A percentile compares a stretch with the other conserved stretches of the same genome.
Conservation (phyloP, 92 coral and sea anemone species). For the Porites evermanni region DNA sequence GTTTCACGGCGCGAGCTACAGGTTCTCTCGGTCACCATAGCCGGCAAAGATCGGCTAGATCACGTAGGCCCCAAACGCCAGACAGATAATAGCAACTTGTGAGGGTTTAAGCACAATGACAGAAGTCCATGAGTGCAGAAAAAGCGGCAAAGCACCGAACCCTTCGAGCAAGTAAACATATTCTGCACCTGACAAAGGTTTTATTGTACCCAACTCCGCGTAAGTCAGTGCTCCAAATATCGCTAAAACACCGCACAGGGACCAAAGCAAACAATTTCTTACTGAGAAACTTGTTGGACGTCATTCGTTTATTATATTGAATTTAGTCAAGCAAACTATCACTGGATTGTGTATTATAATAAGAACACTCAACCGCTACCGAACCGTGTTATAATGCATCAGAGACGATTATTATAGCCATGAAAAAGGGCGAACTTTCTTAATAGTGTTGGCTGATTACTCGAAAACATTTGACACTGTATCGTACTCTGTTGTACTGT, state of each 20-base stretch:
- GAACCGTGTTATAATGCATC: too few relatives aligned
- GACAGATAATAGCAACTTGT: conserved; percentile 92
- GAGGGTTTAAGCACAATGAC: conserved; percentile 94
- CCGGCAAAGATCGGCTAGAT: conserved; percentile 92
- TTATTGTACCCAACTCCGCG: conserved; percentile 93
- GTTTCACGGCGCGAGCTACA: conserved; percentile 72
- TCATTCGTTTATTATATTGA: neutral
- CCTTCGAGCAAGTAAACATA: conserved; percentile 80
- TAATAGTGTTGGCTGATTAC: neutral
- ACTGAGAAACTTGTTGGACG: neutral
- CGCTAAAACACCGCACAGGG: conserved; percentile 86
- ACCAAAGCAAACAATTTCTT: conserved; percentile 80
- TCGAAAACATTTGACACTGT: neutral
- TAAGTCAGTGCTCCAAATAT: conserved; percentile 90
- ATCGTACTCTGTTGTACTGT: neutral
- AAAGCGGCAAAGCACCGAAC: conserved; percentile 84
- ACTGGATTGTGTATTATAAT: neutral
- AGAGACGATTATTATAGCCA: neutral
- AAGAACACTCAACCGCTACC: neutral
- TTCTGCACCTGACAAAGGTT: conserved; percentile 89
- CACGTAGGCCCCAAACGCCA: conserved; percentile 96
- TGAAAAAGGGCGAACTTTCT: neutral
- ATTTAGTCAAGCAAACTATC: neutral
- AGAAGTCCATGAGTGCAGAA: conserved; percentile 94
- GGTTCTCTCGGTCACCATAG: conserved; percentile 77